A percentile compares a stretch with the other conserved stretches of the same genome.
These are phyloP conservation scores for Orthonychiurus folsomi DNA, from an alignment of 2,888 invertebrate genomes.

Conservation along the genomic window DNA sequence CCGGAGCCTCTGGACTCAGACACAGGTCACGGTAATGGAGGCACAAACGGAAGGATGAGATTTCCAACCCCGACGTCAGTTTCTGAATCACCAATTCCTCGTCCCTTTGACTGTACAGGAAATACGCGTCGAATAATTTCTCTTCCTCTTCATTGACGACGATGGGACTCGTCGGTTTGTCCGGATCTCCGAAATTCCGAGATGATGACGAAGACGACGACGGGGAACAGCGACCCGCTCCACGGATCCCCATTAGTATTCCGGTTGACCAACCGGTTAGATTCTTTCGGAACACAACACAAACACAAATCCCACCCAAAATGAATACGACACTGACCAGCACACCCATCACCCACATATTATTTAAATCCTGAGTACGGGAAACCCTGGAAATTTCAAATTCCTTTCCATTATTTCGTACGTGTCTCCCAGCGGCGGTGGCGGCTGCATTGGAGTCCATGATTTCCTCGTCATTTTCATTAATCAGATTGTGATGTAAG, in stretches of 20 bases:
- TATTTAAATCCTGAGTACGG: too few species aligned
- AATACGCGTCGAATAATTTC: slow-evolving; percentile 68
- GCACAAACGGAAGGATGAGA: slow-evolving; percentile 63
- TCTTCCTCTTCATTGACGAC: slow-evolving; percentile 26
- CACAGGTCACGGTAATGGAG: slow-evolving; percentile 79
- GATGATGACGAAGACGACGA: too few species aligned
- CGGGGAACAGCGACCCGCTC: background rate
- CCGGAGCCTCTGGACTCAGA: slow-evolving; percentile 64
- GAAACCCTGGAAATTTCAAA: too few species aligned
- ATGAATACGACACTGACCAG: background rate
- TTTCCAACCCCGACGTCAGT: slow-evolving; percentile 66
- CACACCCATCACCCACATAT: too few species aligned
- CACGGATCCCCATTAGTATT: background rate
- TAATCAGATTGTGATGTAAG: too few species aligned
- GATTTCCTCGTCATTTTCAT: too few species aligned
- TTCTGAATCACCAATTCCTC: slow-evolving; percentile 76
- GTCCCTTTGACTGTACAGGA: slow-evolving; percentile 81
- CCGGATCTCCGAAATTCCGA: too few species aligned
- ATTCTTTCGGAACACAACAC: slow-evolving; percentile 8
- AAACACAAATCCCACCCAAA: background rate
- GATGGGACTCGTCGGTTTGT: background rate
- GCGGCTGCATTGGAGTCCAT: too few species aligned
- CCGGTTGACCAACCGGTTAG: background rate
- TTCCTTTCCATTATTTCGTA: too few species aligned
- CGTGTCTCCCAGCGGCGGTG: too few species aligned